These are phyloP conservation scores for Trachymyrmex septentrionalis DNA, from an alignment of 1,140 invertebrate genomes.

Conservation along the genomic window DNA sequence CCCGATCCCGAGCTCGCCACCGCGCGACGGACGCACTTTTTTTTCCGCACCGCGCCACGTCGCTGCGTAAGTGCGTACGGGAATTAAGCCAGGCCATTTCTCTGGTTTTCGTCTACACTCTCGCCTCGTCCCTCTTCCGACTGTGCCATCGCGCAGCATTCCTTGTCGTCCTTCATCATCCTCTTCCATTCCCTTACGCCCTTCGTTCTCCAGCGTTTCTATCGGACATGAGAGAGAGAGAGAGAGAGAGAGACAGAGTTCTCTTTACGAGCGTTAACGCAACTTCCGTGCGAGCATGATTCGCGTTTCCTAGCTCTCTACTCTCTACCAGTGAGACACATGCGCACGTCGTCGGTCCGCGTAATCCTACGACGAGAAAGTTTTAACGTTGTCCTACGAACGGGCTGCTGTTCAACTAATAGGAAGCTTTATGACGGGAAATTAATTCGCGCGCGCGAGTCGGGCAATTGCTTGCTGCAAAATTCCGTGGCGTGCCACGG, in stretches of 20 bases:
- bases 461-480: not conserved
- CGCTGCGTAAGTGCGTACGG: conserved; percentile 69
- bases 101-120: conserved; percentile 27
- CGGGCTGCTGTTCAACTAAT: conserved; percentile 66
- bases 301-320: conserved; percentile 25
- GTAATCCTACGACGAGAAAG: conserved; percentile 57
- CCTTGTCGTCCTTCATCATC: not conserved
- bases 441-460: conserved; percentile 65
- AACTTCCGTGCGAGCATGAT: not conserved
- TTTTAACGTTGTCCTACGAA: conserved; percentile 59
- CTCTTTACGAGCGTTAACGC: conserved; percentile 64
- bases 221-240: conserved; percentile 26
- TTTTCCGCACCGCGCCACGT: conserved; percentile 59
- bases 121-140: not conserved
- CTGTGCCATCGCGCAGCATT: not conserved
- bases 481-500: conserved; percentile 49
- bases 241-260: conserved; percentile 26
- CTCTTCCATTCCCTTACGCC: not conserved
- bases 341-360: conserved; percentile 40
- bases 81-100: conserved; percentile 70
- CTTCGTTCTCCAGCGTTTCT: conserved; percentile 17
- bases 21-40: conserved; percentile 54
- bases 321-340: not conserved
- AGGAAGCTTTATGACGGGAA: conserved; percentile 67
- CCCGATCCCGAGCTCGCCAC: conserved; percentile 65